These are phyloP conservation scores for Desmodus rotundus DNA, from an alignment of 2,113 vertebrate genomes.

Conservation along the genomic window DNA sequence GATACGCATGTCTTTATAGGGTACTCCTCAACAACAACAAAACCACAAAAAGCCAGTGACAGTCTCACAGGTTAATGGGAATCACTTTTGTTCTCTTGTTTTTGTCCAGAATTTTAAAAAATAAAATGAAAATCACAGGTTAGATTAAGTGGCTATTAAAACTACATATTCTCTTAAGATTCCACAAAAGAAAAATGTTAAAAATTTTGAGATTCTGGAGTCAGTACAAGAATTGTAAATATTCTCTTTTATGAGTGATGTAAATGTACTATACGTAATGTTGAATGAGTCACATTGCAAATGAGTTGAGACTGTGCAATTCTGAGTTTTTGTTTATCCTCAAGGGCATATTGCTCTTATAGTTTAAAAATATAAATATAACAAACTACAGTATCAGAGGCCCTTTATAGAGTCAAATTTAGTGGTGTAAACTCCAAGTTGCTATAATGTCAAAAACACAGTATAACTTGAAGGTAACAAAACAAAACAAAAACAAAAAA, in stretches of 20 bases:
- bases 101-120: not conserved
- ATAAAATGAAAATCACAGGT: not conserved
- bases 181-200: not conserved
- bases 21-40: not conserved
- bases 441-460: conserved; percentile 44
- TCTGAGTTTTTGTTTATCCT: conserved; percentile 7
- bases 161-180: not conserved
- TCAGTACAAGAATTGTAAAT: not conserved
- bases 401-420: not conserved
- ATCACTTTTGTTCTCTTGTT: not conserved
- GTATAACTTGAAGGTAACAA: conserved; percentile 58
- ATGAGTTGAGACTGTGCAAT: not conserved
- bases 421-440: not conserved
- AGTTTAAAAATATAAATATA: conserved; percentile 40
- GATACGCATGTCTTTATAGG: not conserved
- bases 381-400: not conserved
- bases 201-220: not conserved
- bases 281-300: not conserved
- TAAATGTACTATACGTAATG: not conserved
- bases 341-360: not conserved
- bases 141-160: not conserved
- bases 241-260: not conserved
- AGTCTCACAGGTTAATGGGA: not conserved
- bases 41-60: no score
- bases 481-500: not conserved